These are phyloP conservation scores for Passer domesticus DNA, from an alignment of 2,113 vertebrate genomes.

Conservation along the genomic window DNA sequence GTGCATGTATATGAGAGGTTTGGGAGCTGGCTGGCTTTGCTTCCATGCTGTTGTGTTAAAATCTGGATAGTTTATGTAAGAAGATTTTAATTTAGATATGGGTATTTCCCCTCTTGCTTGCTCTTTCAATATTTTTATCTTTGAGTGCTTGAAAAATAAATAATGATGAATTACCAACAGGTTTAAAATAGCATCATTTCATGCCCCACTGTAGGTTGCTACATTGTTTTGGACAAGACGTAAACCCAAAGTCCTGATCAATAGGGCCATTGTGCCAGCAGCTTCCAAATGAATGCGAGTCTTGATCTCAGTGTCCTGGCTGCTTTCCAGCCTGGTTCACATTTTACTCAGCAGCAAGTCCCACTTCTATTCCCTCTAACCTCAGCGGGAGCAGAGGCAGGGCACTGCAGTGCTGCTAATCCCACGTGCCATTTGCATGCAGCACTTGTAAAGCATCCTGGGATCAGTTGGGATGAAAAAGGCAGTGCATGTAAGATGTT, in stretches of 20 bases:
- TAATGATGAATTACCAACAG: neutral
- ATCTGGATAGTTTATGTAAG: neutral
- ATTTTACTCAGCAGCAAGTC: slow-evolving; percentile 16
- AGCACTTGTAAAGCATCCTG: slow-evolving; percentile 3
- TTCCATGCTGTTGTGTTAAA: neutral
- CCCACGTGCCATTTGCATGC: slow-evolving; percentile 47
- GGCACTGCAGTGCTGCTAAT: slow-evolving; percentile 17
- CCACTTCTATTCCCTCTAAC: neutral
- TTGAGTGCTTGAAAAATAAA: neutral
- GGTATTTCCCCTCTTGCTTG: neutral
- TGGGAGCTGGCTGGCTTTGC: slow-evolving; percentile 12
- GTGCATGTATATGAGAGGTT: neutral
- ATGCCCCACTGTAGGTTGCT: neutral
- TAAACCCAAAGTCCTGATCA: slow-evolving; percentile 22
- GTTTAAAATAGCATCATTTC: slow-evolving; percentile 3
- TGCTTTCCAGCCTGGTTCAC: neutral
- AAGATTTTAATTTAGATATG: slow-evolving; percentile 18
- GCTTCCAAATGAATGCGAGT: slow-evolving; percentile 19
- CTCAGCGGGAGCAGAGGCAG: neutral
- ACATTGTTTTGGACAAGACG: neutral
- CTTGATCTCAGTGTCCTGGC: slow-evolving; percentile 42
- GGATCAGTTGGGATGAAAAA: neutral
- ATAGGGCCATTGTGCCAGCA: slow-evolving; percentile 20
- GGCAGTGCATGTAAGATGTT: neutral
- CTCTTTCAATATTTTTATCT: slow-evolving; percentile 8